Conservation (phyloP, 2,113 vertebrate species). For the Aegotheles bennettii region DNA sequence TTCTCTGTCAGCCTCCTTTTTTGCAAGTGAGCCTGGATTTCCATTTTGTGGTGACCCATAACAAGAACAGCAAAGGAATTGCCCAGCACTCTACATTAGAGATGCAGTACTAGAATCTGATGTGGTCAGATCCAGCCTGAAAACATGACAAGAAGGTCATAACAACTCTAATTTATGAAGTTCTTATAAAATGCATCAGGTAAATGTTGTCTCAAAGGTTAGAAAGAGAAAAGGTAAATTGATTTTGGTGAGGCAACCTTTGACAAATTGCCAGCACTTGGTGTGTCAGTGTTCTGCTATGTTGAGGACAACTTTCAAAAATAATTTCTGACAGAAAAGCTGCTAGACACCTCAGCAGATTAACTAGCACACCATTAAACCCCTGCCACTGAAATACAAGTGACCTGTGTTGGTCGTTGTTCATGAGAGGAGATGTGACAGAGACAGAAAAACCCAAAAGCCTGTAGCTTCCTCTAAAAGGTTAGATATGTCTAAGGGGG, state of each 20-base stretch:
- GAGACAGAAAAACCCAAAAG: not conserved
- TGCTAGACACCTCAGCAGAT: not conserved
- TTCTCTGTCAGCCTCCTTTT: not conserved
- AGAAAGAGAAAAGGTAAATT: not conserved
- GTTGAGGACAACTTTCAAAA: not conserved
- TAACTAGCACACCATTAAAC: not conserved
- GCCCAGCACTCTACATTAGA: not conserved
- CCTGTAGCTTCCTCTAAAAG: not conserved
- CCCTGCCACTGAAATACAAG: not conserved
- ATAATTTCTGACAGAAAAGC: not conserved
- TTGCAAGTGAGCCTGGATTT: not conserved
- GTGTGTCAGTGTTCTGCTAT: not conserved
- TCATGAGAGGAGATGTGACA: not conserved
- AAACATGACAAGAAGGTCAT: not conserved
- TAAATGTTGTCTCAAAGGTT: not conserved
- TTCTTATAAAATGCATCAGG: not conserved
- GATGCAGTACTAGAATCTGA: not conserved
- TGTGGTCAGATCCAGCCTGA: not conserved
- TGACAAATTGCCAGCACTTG: not conserved
- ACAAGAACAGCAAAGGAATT: not conserved
- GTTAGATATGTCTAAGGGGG: not conserved
- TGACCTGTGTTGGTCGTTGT: not conserved
- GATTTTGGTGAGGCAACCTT: not conserved
- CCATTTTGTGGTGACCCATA: not conserved
- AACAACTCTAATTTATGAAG: not conserved